Evolutionary conservation across 2,888 invertebrate species (phyloP), one percentile per base, ranked within the genome.

Genomic region (Aleiodes testaceus): DNA sequence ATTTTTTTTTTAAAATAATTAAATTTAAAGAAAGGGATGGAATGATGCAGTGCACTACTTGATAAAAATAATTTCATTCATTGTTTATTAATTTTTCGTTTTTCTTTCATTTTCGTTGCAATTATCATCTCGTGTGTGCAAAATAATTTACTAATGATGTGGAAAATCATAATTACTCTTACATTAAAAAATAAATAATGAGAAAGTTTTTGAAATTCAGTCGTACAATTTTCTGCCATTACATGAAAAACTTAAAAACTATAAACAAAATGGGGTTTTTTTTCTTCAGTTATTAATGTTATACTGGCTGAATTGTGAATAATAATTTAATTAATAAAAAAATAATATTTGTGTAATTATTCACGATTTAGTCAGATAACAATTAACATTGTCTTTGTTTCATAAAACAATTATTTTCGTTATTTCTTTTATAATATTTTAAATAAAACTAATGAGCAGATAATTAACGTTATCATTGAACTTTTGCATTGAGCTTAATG

Each of bases 171-270:
- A 44, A 44, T 59, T 26, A 59, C 16, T 14, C 3, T 36, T 16
- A 3, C 22, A 22, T 4, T 22, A 36, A 42, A 61, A 70, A 63
- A 42, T 63, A 7, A 44, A 26, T 5, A 5, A 26, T 5, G 26
- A 26, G 3, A 26, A 26, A 26, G 26, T 26, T 3, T 26, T 3
- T 26, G 26, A 75, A 72, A 77, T 16, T 72, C 75, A 72, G 74
- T 72, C 65, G 72, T 75, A 76, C 69, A 74, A 72, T 74, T 70
- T n/a, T 3, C 26, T 1, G 72, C 11, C 16, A 66, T 49, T 12
- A 22, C n/a, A 45, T 14, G 9, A 44, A 55, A 69, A 69, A 69
- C 50, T 69, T 69, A 50, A n/a, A n/a, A 45, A 20, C 45, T 63
- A 63, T n/a, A 42, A 61, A 42, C 42, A 16, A 61, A 18, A 42